Conservation (phyloP, 1,140 invertebrate species). For the Plutomurus gul region DNA sequence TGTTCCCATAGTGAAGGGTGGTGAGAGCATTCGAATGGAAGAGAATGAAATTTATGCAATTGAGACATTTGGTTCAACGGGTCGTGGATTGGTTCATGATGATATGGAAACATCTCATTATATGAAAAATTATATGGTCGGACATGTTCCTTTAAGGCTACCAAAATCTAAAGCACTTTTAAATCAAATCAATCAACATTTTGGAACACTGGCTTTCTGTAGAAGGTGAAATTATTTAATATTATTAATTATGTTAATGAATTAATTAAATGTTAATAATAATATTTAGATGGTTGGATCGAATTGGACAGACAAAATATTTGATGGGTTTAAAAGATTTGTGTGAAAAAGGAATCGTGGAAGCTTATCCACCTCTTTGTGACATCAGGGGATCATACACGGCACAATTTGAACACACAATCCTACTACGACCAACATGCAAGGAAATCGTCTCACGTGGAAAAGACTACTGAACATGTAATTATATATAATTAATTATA, state of each 20-base stretch:
- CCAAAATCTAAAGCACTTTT: constrained; percentile 82
- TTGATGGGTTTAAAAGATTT: constrained; percentile 98
- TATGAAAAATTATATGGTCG: constrained; percentile 98
- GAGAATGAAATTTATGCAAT: constrained; percentile 99
- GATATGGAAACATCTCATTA: constrained; percentile 99
- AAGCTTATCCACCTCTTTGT: constrained; percentile 96
- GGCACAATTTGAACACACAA: constrained; percentile 97
- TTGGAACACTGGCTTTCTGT: constrained; percentile 97
- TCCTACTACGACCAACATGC: constrained; percentile 95
- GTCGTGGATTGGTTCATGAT: constrained; percentile 87
- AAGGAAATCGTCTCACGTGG: constrained; percentile 97
- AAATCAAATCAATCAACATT: constrained; percentile 96
- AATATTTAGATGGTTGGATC: constrained; percentile 87
- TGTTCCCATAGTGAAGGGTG: constrained; percentile 98
- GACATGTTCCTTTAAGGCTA: constrained; percentile 79
- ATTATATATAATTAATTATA: not conserved
- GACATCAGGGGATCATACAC: constrained; percentile 98
- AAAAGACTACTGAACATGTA: constrained; percentile 82
- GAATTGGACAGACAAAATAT: constrained; percentile 95
- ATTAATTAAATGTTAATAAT: not conserved
- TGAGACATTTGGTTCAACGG: constrained; percentile 99
- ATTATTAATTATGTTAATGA: not conserved
- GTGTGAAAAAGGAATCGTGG: constrained; percentile 92
- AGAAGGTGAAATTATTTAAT: constrained; percentile 60
- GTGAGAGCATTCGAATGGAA: constrained; percentile 96